Percentiles rank a stretch among this genome's conserved stretches.
Evolutionary conservation across 1,140 invertebrate species (phyloP).

Genomic region (Meloidogyne hapla): DNA sequence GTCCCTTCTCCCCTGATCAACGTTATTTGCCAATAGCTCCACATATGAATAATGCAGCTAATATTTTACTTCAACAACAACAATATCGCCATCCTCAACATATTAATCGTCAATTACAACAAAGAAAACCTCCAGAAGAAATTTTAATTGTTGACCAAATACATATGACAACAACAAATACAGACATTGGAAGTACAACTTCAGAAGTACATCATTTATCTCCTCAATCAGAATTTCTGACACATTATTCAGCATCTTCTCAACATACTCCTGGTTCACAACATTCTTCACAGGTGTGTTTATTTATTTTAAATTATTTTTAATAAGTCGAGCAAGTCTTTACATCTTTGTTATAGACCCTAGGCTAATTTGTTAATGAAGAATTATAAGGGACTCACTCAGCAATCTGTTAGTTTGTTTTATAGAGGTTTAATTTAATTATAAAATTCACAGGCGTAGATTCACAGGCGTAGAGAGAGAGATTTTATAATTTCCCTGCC

Average conservation of each 20-base stretch:
- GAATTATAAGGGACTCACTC: no score
- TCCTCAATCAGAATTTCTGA: constrained; percentile 43
- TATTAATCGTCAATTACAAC: constrained; percentile 17
- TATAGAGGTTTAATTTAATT: no score
- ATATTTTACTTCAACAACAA: constrained; percentile 12
- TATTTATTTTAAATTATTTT: not conserved
- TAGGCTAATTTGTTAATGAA: no score
- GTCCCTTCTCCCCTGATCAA: constrained; percentile 57
- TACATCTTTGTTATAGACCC: no score
- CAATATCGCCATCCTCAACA: not conserved
- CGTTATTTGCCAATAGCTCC: constrained; percentile 7
- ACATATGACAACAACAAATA: constrained; percentile 8
- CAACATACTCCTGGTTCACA: constrained; percentile 47
- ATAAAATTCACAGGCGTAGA: no score
- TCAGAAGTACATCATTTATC: constrained; percentile 18
- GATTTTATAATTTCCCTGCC: no score
- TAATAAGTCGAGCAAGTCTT: no score
- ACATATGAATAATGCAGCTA: not conserved
- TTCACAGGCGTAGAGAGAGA: no score
- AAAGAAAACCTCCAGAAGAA: constrained; percentile 18
- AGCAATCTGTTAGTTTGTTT: no score
- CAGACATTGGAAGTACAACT: not conserved
- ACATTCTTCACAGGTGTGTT: constrained; percentile 28
- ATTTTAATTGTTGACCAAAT: constrained; percentile 16
- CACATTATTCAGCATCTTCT: constrained; percentile 39